phyloP scores from a whole-genome alignment of 2,113 vertebrate species.

The Tachysurus vachellii region DNA sequence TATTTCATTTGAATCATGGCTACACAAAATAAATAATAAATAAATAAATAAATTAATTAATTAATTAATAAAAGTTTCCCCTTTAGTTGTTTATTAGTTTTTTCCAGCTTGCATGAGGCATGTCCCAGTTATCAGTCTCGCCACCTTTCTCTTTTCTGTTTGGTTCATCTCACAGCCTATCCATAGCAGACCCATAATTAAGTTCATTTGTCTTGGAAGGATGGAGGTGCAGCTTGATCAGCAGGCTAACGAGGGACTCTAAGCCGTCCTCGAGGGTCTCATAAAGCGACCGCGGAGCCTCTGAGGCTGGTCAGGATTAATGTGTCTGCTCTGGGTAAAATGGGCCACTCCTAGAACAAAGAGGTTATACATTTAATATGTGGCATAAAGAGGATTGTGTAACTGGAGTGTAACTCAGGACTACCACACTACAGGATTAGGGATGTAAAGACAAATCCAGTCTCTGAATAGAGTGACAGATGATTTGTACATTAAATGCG shows the following conservation, averaged over 20 bases:
- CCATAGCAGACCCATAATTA: slow-evolving; percentile 26
- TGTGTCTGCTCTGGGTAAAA: slow-evolving; percentile 41
- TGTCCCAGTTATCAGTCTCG: slow-evolving; percentile 35
- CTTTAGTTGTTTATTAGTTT: neutral
- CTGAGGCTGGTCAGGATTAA: slow-evolving; percentile 47
- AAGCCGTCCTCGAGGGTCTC: slow-evolving; percentile 37
- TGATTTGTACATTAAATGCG: no score
- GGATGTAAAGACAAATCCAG: neutral
- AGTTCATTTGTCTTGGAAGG: slow-evolving; percentile 44
- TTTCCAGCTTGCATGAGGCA: slow-evolving; percentile 1
- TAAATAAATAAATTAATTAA: no score
- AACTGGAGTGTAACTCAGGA: neutral
- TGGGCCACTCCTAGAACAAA: slow-evolving; percentile 34
- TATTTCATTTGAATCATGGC: neutral
- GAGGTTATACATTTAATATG: slow-evolving; percentile 27
- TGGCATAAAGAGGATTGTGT: neutral
- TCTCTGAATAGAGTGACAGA: neutral
- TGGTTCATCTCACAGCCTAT: slow-evolving; percentile 19
- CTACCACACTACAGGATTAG: neutral
- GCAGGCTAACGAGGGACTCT: slow-evolving; percentile 33
- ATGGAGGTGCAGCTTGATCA: slow-evolving; percentile 16
- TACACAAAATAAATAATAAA: no score
- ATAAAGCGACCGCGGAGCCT: slow-evolving; percentile 43
- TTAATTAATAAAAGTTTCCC: neutral
- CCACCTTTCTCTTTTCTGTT: slow-evolving; percentile 1